Conservation (phyloP, 2,888 invertebrate genomes). For the Drosophila kuntzei region DNA sequence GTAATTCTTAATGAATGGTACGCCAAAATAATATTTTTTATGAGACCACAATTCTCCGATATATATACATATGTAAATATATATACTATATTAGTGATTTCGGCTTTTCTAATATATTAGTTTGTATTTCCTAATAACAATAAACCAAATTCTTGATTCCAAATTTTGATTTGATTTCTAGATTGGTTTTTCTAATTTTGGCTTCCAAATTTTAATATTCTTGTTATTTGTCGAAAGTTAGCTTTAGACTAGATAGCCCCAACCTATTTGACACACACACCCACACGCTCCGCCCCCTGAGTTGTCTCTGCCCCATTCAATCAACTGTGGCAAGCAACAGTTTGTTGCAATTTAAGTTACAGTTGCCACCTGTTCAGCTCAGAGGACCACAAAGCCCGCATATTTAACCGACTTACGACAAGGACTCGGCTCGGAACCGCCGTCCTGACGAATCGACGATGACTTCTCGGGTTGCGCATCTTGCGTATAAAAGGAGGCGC, state of each 20-base stretch:
- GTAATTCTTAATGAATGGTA: too few species aligned
- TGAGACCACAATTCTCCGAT: too few species aligned
- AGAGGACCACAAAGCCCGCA: conserved; percentile 28
- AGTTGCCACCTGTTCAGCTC: conserved; percentile 60
- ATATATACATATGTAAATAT: too few species aligned
- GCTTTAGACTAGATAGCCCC: not conserved
- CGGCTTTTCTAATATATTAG: too few species aligned
- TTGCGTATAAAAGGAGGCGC: conserved; percentile 65
- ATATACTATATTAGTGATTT: too few species aligned
- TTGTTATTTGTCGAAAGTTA: not conserved
- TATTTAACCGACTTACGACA: conserved; percentile 31
- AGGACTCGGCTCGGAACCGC: conserved; percentile 26
- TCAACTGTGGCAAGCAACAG: conserved; percentile 68
- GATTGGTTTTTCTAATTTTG: not conserved
- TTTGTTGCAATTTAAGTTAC: conserved; percentile 75
- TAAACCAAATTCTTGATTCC: too few species aligned
- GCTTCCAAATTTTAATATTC: not conserved
- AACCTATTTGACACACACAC: not conserved
- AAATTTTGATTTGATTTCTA: too few species aligned
- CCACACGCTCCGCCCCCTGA: not conserved
- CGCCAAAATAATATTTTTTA: too few species aligned
- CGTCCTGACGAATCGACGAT: conserved; percentile 30
- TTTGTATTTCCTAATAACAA: too few species aligned
- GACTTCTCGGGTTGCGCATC: conserved; percentile 27
- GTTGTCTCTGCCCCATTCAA: conserved; percentile 18